Base-by-base conservation (phyloP, 2,113 vertebrate genomes). In the Turnix velox region DNA sequence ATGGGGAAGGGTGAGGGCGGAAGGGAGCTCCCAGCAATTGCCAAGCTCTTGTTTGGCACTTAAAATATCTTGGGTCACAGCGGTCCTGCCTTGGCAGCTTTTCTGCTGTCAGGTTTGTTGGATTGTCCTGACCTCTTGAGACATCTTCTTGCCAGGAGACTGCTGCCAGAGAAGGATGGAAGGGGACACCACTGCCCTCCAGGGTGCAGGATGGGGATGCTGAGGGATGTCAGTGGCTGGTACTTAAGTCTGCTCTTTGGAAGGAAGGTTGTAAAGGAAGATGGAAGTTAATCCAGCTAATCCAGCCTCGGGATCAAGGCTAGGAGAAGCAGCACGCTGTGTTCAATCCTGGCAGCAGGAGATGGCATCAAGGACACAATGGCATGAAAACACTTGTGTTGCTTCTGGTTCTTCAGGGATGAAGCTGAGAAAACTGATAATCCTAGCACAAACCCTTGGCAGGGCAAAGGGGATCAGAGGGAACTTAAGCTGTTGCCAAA, bases 161-260 rank as follows among this genome's bases (percentile, higher is more conserved):
- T 8, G 42, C 43, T 63, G 43, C 46, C 31, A 37, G 57, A 24
- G 25, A 20, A 9, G 51, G 40, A 33, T 23, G 31, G 6, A 28
- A 45, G 63, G 43, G 15, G 19, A 28, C 2, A 0, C 8, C 1
- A 6, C n/a, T 59, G 59, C 63, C 69, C 5, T 12, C 35, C 0
- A 0, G 45, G 40, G 5, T 28, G n/a, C 31, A 48, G 55, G 14
- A 9, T 1, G 2, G 2, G 35, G 35, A 7, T 55, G 28, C 90
- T 12, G 40, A 27, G 49, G 35, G 54, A 43, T 6, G 14, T 51
- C 54, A 7, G 9, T 3, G 7, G 0, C 0, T 1, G 3, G 27
- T 20, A 12, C 31, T 59, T 28, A 30, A 72, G 39, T 33, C 62
- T 49, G 72, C 31, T 86, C n/a, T 31, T 31, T 31, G 52, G 67